phyloP scores from a whole-genome alignment of 2,113 vertebrate genomes.

The Apodemus speciosus region DNA sequence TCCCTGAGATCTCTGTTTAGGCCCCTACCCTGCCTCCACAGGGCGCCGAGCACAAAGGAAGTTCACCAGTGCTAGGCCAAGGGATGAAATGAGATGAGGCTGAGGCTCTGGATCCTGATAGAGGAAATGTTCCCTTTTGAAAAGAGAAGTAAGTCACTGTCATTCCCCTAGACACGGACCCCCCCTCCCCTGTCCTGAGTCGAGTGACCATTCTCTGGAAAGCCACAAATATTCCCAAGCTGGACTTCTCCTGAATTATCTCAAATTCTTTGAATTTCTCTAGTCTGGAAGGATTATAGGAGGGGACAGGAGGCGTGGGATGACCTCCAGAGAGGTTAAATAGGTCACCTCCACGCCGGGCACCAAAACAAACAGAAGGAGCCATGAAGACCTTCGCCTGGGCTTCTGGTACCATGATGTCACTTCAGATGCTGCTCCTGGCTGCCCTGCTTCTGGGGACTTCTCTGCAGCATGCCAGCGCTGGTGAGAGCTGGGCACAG shows the following conservation, averaged over 20 bases:
- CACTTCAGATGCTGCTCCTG: conserved; percentile 57
- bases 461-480: conserved; percentile 13
- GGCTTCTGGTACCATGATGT: neutral
- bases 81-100: neutral
- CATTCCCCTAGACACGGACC: neutral
- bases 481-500: conserved; percentile 59
- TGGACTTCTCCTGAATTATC: conserved; percentile 62
- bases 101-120: conserved; percentile 4
- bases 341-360: conserved; percentile 23
- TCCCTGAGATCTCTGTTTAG: neutral
- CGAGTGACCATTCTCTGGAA: conserved; percentile 66
- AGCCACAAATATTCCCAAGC: conserved; percentile 78
- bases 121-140: conserved; percentile 53
- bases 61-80: neutral
- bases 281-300: neutral
- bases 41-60: fast-evolving
- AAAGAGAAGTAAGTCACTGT: conserved; percentile 73
- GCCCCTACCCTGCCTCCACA: neutral
- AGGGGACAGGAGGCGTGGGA: conserved; percentile 41
- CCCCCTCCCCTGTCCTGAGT: conserved; percentile 34
- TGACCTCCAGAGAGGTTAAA: conserved; percentile 62
- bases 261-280: conserved; percentile 61
- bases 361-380: neutral
- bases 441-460: conserved; percentile 57
- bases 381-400: neutral